These are phyloP conservation scores for Onychomys arenicola DNA, from an alignment of 2,797 vertebrate genomes.

Conservation along the genomic window DNA sequence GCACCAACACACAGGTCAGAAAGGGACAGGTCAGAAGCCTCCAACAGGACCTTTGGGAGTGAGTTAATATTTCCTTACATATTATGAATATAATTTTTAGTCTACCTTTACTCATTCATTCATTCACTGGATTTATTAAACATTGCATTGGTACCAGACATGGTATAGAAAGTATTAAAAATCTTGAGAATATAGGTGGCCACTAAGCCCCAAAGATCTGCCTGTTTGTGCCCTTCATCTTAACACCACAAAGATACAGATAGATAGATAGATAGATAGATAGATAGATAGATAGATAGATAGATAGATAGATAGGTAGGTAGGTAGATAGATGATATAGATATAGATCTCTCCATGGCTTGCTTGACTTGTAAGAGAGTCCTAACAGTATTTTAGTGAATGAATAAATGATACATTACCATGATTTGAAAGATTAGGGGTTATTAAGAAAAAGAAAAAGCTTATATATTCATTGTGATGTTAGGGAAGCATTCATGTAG, in stretches of 20 bases:
- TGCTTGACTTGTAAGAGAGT: not conserved
- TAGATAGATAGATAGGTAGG: too few relatives aligned
- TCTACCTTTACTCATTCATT: not conserved
- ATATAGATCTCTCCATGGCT: not conserved
- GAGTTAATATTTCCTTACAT: not conserved
- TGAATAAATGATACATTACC: not conserved
- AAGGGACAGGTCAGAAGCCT: not conserved
- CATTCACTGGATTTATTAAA: not conserved
- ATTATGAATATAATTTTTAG: constrained; percentile 5
- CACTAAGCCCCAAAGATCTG: too few relatives aligned
- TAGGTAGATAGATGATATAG: too few relatives aligned
- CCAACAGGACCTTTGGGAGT: not conserved
- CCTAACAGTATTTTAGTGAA: not conserved
- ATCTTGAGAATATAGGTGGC: too few relatives aligned
- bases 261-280: too few relatives aligned
- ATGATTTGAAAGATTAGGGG: not conserved
- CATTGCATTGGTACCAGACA: too few relatives aligned
- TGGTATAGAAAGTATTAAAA: too few relatives aligned
- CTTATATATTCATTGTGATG: not conserved
- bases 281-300: too few relatives aligned
- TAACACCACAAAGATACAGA: too few relatives aligned
- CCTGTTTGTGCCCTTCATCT: too few relatives aligned
- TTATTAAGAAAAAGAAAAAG: not conserved
- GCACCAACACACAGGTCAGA: not conserved
- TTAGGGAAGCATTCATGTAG: not conserved